Evolutionary conservation across 1,140 invertebrate genomes (phyloP), one percentile per base, ranked within the genome.

Genomic region (Drosophila chauvacae): DNA sequence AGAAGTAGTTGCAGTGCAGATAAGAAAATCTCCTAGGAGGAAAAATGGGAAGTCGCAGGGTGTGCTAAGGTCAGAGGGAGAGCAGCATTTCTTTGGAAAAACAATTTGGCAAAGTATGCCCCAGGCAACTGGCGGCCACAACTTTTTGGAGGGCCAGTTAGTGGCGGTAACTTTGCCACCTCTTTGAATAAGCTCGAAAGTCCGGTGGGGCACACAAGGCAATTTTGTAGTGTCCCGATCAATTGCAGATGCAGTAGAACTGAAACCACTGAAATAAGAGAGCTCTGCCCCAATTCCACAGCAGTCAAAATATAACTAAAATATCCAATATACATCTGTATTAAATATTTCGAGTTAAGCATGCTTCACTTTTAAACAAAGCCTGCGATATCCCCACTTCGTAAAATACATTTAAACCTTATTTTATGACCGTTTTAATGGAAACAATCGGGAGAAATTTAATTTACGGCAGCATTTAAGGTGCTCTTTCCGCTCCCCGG

Each of bases 51-150:
- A 18, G n/a, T 39, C 2, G 4, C 7, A 41, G 11, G 7, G 18
- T 33, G 18, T 26, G 30, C 33, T 18, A 14, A 7, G 14, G 20
- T 45, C 4, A 23, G n/a, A 4, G 23, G 13, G 42, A 23, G 10
- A 30, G 26, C 18, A 16, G 48, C 18, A 61, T 80, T 80, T 75
- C 41, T 50, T 10, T 10, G 18, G 44, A 42, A 70, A 80, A 81
- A 81, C 65, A 81, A 76, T 81, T 81, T 81, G 50, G 35, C 71
- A 61, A 81, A 76, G 64, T 45, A 61, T 58, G 41, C 55, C 56
- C 72, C 44, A 41, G 28, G 68, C 68, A 71, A 62, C 73, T 10
- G 6, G 55, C 70, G 55, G 53, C 70, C 65, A 71, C 64, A 71
- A 68, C 50, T 39, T 48, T 65, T 48, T n/a, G 11, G 23, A 37